phyloP scores from a whole-genome alignment of 2,888 invertebrate genomes.

The Augiades crinisus region DNA sequence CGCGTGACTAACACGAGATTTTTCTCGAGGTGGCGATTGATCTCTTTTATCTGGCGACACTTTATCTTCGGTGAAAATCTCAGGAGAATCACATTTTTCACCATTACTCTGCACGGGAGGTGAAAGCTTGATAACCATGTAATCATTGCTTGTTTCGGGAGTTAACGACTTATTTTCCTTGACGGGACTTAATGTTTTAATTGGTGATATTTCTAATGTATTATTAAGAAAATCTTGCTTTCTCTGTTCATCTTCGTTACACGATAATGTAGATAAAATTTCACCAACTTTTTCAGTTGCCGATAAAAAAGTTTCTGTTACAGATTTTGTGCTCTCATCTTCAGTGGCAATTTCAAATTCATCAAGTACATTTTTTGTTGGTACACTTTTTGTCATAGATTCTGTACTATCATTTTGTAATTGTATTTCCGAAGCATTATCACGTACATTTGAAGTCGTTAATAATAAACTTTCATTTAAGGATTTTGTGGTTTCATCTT shows the following conservation, averaged over 20 bases:
- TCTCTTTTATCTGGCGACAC: conserved; percentile 64
- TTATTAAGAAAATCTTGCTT: conserved; percentile 79
- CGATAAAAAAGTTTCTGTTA: conserved; percentile 34
- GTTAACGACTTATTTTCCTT: conserved; percentile 52
- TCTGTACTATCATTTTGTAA: conserved; percentile 39
- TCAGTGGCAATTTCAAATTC: neutral
- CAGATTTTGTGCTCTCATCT: conserved; percentile 39
- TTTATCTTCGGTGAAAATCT: conserved; percentile 73
- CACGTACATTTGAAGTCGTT: conserved; percentile 33
- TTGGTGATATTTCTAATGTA: conserved; percentile 83
- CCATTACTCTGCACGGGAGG: conserved; percentile 66
- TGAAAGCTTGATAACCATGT: conserved; percentile 59
- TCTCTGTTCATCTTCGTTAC: conserved; percentile 57
- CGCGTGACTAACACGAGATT: conserved; percentile 40
- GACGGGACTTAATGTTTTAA: conserved; percentile 68
- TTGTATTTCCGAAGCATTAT: too few species aligned
- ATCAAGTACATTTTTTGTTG: too few species aligned
- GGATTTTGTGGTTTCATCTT: conserved; percentile 39
- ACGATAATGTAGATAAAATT: conserved; percentile 54
- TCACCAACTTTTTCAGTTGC: conserved; percentile 36
- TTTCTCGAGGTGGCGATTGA: conserved; percentile 62
- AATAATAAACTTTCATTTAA: conserved; percentile 35
- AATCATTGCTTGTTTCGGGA: conserved; percentile 61
- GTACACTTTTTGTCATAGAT: conserved; percentile 38
- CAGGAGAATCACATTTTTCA: conserved; percentile 61